Percentiles rank a stretch among this genome's conserved stretches.
phyloP scores from a whole-genome alignment of 2,113 vertebrate species.

The Semicossyphus pulcher region DNA sequence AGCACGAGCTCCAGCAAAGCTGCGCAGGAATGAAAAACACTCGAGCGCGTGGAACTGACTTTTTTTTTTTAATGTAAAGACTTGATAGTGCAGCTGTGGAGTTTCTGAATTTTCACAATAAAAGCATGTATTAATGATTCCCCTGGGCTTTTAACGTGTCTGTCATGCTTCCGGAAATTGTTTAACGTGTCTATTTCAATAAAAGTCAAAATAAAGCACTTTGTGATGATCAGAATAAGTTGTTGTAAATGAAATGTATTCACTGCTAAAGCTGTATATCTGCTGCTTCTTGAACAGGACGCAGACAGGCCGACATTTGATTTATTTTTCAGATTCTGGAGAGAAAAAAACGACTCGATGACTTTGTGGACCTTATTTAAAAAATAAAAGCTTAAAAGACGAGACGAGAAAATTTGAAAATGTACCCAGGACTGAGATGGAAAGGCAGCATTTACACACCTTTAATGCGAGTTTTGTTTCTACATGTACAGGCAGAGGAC shows the following conservation, averaged over 20 bases:
- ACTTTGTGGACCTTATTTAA: neutral
- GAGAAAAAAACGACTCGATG: neutral
- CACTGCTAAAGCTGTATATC: neutral
- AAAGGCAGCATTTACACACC: neutral
- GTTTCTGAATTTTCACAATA: too few species aligned
- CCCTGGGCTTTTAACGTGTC: neutral
- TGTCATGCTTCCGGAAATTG: neutral
- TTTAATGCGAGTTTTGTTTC: neutral
- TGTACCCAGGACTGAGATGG: neutral
- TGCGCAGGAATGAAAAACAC: slow-evolving; percentile 54
- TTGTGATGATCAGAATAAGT: neutral
- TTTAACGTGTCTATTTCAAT: neutral
- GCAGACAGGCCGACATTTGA: neutral
- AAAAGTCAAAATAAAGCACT: neutral
- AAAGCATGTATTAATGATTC: neutral
- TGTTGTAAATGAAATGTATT: neutral
- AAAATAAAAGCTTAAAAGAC: neutral
- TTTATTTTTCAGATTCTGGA: neutral
- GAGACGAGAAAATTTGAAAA: neutral
- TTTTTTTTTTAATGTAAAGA: neutral
- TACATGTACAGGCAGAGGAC: neutral
- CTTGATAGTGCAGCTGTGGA: too few species aligned
- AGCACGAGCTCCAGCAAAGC: slow-evolving; percentile 49
- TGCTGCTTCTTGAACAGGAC: neutral
- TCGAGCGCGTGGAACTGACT: neutral